A percentile compares a stretch with the other conserved stretches of the same genome.
phyloP scores from a whole-genome alignment of 2,797 vertebrate species.

The Carcharodon carcharias region DNA sequence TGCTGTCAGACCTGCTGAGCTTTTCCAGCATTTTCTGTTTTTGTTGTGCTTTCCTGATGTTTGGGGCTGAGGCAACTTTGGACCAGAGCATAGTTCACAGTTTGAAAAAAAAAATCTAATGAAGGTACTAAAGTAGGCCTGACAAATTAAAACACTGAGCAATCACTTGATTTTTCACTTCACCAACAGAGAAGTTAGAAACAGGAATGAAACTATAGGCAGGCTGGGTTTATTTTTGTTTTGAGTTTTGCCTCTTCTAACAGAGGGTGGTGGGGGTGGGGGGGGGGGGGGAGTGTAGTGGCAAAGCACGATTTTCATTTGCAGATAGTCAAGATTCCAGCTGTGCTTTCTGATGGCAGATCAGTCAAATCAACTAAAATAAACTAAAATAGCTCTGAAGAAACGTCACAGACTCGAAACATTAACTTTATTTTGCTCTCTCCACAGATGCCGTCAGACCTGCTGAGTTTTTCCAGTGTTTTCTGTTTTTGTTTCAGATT shows the following conservation, averaged over 20 bases:
- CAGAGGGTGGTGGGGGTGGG: neutral
- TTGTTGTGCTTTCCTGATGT: neutral
- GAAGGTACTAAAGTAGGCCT: neutral
- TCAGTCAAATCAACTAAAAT: neutral
- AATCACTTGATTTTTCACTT: neutral
- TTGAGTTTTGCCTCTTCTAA: neutral
- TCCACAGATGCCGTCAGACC: no score
- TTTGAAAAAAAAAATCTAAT: neutral
- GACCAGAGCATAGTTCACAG: neutral
- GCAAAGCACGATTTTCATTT: neutral
- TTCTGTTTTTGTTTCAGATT: no score
- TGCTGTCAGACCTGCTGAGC: no score
- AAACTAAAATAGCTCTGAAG: neutral
- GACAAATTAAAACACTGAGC: neutral
- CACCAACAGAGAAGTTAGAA: neutral
- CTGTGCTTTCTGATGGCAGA: neutral
- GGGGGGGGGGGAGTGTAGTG: no score
- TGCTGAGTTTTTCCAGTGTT: no score
- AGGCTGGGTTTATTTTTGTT: neutral
- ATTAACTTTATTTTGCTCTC: no score
- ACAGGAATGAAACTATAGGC: neutral
- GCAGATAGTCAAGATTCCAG: neutral
- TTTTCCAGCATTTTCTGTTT: no score
- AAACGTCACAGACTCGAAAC: no score
- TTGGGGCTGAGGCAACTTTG: neutral